A percentile compares a stretch with the other conserved stretches of the same genome.
Conservation (phyloP, 2,888 invertebrate genomes). For the Trichogramma evanescens region DNA sequence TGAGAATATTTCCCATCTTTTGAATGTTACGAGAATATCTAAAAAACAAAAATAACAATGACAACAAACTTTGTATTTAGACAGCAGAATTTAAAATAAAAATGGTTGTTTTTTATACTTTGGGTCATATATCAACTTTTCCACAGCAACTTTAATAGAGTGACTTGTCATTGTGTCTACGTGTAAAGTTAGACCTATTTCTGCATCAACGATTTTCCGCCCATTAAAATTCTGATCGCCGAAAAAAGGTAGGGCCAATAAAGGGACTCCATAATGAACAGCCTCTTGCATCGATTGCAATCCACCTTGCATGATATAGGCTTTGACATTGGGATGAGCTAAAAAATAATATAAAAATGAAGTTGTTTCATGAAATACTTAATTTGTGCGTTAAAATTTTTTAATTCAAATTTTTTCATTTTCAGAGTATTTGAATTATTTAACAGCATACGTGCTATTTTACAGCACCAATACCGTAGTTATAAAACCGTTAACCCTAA, state of each 20-base stretch:
- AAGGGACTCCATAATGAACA: conserved; percentile 37
- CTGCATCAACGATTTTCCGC: conserved; percentile 36
- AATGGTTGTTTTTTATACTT: conserved; percentile 13
- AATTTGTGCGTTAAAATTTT: no score
- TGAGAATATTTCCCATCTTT: conserved; percentile 30
- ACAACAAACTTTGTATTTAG: not conserved
- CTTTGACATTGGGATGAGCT: conserved; percentile 37
- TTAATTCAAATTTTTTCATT: not conserved
- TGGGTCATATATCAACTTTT: conserved; percentile 34
- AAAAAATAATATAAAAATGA: conserved; percentile 2
- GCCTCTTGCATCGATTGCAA: conserved; percentile 42
- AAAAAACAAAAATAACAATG: conserved; percentile 3
- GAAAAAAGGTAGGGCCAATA: conserved; percentile 40
- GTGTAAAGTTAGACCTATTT: conserved; percentile 35
- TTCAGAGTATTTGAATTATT: not conserved
- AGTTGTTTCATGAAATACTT: not conserved
- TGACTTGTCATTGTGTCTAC: conserved; percentile 36
- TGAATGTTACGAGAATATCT: conserved; percentile 33
- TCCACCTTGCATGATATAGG: conserved; percentile 42
- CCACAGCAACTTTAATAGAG: conserved; percentile 27
- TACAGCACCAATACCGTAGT: conserved; percentile 5
- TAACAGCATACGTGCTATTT: not conserved
- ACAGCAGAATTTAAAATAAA: not conserved
- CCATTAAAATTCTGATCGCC: conserved; percentile 42
- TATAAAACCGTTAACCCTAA: conserved; percentile 9